Percentiles rank a stretch among this genome's conserved stretches.
phyloP scores from a whole-genome alignment of 2,113 vertebrate species.

The Pyrgilauda ruficollis region DNA sequence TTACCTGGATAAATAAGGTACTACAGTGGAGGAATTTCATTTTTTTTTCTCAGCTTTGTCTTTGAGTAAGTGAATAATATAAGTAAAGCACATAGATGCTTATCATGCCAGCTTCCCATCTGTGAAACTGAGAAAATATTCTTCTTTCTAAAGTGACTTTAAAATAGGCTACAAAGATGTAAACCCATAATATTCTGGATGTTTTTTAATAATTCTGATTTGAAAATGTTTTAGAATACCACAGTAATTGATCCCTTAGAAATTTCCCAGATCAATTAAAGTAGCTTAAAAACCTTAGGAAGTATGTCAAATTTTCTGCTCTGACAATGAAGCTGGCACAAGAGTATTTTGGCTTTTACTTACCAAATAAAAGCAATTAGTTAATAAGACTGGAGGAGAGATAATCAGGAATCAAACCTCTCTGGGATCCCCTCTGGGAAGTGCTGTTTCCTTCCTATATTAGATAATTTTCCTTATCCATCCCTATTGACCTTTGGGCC shows the following conservation, averaged over 20 bases:
- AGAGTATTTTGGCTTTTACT: not conserved
- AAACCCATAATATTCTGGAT: not conserved
- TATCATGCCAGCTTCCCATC: not conserved
- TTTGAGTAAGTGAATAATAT: not conserved
- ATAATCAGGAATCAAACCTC: not conserved
- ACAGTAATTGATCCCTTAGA: not conserved
- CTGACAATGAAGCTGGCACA: not conserved
- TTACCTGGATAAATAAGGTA: not conserved
- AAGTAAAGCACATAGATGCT: not conserved
- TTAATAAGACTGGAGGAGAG: not conserved
- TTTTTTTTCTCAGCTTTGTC: not conserved
- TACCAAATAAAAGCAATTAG: not conserved
- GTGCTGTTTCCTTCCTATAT: not conserved
- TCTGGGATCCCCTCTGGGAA: not conserved
- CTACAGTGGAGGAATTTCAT: not conserved
- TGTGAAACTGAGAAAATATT: not conserved
- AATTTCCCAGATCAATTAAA: not conserved
- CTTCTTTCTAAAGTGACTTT: not conserved
- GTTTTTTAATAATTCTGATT: not conserved
- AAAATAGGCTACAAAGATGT: not conserved
- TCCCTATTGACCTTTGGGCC: not conserved
- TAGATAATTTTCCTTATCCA: not conserved
- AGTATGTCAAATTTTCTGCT: not conserved
- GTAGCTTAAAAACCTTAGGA: not conserved
- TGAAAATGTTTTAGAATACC: not conserved